These are phyloP conservation scores for Macropis europaea DNA, from an alignment of 2,888 invertebrate species.

Conservation along the genomic window DNA sequence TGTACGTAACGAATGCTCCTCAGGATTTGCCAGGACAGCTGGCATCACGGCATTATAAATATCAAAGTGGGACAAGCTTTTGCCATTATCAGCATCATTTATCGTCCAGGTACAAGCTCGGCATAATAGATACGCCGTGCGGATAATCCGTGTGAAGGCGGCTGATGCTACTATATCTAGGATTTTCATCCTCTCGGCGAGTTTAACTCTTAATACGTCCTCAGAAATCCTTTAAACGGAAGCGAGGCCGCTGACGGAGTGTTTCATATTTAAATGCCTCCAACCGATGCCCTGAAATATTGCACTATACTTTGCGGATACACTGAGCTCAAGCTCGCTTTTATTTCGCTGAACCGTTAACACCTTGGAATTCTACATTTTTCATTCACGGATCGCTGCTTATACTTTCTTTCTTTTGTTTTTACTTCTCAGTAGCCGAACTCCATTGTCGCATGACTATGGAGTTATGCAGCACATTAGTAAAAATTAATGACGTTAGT, in stretches of 20 bases:
- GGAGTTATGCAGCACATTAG: too few species aligned
- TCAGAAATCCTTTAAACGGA: background rate
- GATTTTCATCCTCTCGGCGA: constrained; percentile 5
- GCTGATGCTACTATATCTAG: constrained; percentile 13
- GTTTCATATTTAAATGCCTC: background rate
- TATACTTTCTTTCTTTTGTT: too few species aligned
- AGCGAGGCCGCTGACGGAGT: background rate
- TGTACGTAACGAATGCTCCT: background rate
- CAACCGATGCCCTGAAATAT: background rate
- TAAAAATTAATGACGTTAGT: too few species aligned
- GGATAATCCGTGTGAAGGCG: constrained; percentile 14
- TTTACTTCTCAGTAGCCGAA: too few species aligned
- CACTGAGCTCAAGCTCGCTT: too few species aligned
- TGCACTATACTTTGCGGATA: too few species aligned
- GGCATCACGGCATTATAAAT: constrained; percentile 44
- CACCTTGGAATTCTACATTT: too few species aligned
- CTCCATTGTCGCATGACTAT: too few species aligned
- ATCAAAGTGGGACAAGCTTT: constrained; percentile 33
- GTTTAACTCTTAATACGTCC: constrained; percentile 8
- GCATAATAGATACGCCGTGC: constrained; percentile 9
- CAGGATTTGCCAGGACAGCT: constrained; percentile 26
- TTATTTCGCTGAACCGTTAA: too few species aligned
- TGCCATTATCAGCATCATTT: constrained; percentile 25
- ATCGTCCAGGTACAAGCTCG: constrained; percentile 12
- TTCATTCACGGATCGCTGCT: too few species aligned